Percentiles rank a stretch among this genome's conserved stretches.
These are phyloP conservation scores for Melanostoma scalare DNA, from an alignment of 2,888 invertebrate species.

Conservation along the genomic window DNA sequence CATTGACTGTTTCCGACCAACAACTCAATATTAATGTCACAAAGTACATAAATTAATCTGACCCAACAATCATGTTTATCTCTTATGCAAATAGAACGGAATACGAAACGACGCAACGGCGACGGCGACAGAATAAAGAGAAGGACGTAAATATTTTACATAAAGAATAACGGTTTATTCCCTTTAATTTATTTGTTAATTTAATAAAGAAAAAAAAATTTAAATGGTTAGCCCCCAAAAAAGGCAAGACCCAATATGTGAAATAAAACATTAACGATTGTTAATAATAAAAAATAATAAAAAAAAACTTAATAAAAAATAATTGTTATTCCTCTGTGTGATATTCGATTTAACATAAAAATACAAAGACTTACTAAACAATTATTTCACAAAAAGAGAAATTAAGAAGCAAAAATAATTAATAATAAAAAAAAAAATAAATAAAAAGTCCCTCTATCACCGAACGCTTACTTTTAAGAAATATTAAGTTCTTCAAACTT, in stretches of 20 bases:
- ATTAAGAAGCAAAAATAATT: conserved; percentile 35
- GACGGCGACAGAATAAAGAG: not conserved
- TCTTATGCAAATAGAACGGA: conserved; percentile 33
- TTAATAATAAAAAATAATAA: conserved; percentile 37
- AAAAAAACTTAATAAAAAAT: conserved; percentile 32
- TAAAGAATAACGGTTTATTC: conserved; percentile 7
- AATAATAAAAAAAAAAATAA: conserved; percentile 42
- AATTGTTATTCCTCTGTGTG: conserved; percentile 75
- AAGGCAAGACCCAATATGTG: conserved; percentile 1
- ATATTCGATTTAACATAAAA: conserved; percentile 74
- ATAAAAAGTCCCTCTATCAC: conserved; percentile 57
- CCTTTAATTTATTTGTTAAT: conserved; percentile 40
- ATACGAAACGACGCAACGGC: conserved; percentile 5
- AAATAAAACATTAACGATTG: conserved; percentile 32
- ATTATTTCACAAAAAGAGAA: conserved; percentile 46
- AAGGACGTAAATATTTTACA: conserved; percentile 8
- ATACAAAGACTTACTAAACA: conserved; percentile 61
- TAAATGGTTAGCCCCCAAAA: conserved; percentile 1
- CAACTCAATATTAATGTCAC: conserved; percentile 45
- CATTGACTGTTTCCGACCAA: not conserved
- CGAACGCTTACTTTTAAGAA: conserved; percentile 47
- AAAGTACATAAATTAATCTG: conserved; percentile 41
- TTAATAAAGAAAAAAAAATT: conserved; percentile 25
- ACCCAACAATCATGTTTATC: conserved; percentile 32
- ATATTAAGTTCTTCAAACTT: conserved; percentile 31